Conservation (phyloP, 2,797 vertebrate species). For the Neomorphus geoffroyi region DNA sequence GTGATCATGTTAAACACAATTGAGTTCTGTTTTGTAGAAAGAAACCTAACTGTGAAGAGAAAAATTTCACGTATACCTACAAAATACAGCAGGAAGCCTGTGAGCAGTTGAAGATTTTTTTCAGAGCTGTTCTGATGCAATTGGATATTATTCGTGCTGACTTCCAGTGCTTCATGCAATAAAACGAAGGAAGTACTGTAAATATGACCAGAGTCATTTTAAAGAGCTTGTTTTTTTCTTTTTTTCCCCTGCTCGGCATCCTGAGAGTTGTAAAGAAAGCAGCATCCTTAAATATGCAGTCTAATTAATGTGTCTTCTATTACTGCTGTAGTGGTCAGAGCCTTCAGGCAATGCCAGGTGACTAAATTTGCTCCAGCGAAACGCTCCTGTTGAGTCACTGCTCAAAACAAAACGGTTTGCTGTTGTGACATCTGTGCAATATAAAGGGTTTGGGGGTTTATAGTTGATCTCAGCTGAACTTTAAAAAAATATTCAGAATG, state of each 20-base stretch:
- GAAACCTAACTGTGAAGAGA: background rate
- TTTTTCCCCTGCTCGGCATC: background rate
- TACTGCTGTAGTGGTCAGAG: background rate
- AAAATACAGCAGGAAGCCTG: background rate
- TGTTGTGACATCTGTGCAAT: background rate
- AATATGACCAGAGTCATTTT: background rate
- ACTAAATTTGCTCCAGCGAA: background rate
- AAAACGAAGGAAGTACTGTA: background rate
- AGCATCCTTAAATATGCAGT: background rate
- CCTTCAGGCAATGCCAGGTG: background rate
- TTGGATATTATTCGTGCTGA: background rate
- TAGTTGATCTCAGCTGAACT: background rate
- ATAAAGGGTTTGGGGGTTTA: background rate
- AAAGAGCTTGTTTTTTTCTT: background rate
- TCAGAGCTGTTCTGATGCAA: background rate
- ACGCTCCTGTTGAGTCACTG: background rate
- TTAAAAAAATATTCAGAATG: background rate
- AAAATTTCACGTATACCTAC: background rate
- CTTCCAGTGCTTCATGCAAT: background rate
- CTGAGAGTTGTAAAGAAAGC: background rate
- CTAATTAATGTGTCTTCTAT: background rate
- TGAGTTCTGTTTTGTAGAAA: background rate
- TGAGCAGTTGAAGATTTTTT: background rate
- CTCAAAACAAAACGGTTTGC: background rate
- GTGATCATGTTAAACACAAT: background rate